Evolutionary conservation across 2,888 invertebrate genomes (phyloP).

Genomic region (Teleogryllus oceanicus): DNA sequence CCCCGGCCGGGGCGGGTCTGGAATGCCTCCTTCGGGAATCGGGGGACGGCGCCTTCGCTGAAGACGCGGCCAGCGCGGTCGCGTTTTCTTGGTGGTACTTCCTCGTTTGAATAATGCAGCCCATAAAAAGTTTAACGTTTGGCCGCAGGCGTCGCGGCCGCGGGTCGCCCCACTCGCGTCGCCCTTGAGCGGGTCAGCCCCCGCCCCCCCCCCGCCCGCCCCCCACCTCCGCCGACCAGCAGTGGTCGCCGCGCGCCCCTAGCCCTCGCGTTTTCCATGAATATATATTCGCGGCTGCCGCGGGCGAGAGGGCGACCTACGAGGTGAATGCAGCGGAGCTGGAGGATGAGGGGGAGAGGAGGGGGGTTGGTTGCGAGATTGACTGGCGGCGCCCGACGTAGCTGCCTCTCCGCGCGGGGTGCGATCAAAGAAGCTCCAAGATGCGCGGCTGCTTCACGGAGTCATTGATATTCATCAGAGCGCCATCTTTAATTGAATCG

Average conservation of each 20-base stretch:
- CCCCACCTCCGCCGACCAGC: neutral
- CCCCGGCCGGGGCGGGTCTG: neutral
- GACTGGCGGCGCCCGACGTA: too few species aligned
- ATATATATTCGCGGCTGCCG: neutral
- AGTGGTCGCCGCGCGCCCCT: neutral
- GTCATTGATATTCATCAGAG: too few species aligned
- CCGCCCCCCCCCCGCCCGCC: neutral
- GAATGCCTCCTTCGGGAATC: neutral
- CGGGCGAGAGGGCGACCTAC: neutral
- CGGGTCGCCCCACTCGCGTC: neutral
- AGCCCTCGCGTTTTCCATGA: neutral
- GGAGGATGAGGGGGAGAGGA: too few species aligned
- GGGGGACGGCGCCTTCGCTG: neutral
- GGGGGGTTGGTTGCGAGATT: too few species aligned
- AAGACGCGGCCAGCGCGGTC: neutral
- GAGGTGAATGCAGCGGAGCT: neutral
- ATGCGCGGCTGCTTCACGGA: too few species aligned
- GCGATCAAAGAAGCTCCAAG: too few species aligned
- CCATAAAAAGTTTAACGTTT: too few species aligned
- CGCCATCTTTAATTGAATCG: too few species aligned
- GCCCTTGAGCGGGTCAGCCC: neutral
- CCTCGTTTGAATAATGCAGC: neutral
- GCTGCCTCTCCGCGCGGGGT: too few species aligned
- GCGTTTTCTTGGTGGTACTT: neutral
- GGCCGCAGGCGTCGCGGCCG: neutral